Percentiles rank a stretch among this genome's conserved stretches.
These are phyloP conservation scores for Solen grandis DNA, from an alignment of 1,140 invertebrate genomes.

Conservation along the genomic window DNA sequence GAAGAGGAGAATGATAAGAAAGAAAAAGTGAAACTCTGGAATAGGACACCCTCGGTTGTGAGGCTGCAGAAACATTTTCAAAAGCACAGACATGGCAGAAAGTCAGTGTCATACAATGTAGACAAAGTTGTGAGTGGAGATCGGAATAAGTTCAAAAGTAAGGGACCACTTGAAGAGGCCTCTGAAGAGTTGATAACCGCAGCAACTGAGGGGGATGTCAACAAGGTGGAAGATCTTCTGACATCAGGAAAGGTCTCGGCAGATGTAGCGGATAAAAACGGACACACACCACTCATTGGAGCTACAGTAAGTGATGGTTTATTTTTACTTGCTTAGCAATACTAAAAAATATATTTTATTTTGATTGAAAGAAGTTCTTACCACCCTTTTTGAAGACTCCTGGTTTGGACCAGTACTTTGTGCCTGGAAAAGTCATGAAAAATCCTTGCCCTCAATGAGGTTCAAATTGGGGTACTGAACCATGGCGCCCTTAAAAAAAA, in stretches of 20 bases:
- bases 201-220: constrained; percentile 68
- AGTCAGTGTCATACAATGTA: constrained; percentile 68
- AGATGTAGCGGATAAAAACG: constrained; percentile 77
- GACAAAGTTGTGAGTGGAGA: constrained; percentile 70
- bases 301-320: constrained; percentile 73
- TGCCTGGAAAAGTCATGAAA: no score
- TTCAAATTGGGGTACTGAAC: neutral
- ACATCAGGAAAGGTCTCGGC: constrained; percentile 72
- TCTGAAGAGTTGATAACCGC: constrained; percentile 74
- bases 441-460: no score
- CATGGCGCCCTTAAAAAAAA: no score
- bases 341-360: no score
- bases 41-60: constrained; percentile 75
- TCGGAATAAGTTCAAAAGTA: constrained; percentile 64
- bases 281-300: constrained; percentile 76
- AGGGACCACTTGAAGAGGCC: constrained; percentile 73
- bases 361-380: no score
- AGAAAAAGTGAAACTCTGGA: constrained; percentile 69
- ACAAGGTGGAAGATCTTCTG: constrained; percentile 71
- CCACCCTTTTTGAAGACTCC: no score
- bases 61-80: constrained; percentile 75
- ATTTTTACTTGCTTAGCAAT: neutral
- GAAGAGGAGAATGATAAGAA: constrained; percentile 46
- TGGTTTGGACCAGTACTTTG: no score
- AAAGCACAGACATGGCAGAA: constrained; percentile 62